These are phyloP conservation scores for Xiphophorus maculatus DNA, from an alignment of 2,113 vertebrate genomes.

Conservation along the genomic window DNA sequence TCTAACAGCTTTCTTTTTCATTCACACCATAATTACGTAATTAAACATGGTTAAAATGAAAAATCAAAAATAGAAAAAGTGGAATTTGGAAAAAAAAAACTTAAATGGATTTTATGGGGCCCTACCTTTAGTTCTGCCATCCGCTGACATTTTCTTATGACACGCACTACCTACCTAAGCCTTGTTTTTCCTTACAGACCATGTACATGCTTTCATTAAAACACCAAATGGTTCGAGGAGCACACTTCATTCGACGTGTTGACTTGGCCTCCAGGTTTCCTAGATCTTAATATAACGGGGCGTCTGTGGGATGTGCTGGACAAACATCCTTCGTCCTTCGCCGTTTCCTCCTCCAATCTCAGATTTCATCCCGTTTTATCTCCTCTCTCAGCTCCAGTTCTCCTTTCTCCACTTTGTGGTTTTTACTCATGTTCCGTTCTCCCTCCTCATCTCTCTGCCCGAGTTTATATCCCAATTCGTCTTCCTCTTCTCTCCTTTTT, in stretches of 20 bases:
- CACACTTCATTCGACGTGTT: neutral
- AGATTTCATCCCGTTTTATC: neutral
- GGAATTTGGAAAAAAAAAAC: no score
- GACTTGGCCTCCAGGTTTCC: neutral
- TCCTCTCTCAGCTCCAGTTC: neutral
- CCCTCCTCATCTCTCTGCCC: conserved; percentile 18
- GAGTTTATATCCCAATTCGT: conserved; percentile 37
- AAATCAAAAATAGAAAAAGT: no score
- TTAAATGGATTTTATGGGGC: no score
- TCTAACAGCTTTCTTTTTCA: no score
- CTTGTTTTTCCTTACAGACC: neutral
- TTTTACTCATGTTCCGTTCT: conserved; percentile 9
- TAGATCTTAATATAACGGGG: neutral
- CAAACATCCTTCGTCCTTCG: neutral
- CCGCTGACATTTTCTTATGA: neutral
- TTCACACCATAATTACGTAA: no score
- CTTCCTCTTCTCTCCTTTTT: conserved; percentile 14
- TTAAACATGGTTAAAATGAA: no score
- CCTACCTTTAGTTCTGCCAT: neutral
- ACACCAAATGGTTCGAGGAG: neutral
- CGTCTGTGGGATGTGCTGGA: neutral
- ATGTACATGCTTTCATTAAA: neutral
- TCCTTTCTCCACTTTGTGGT: neutral
- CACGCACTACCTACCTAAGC: neutral
- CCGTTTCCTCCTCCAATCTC: neutral